These are phyloP conservation scores for Apis florea DNA, from an alignment of 1,140 invertebrate species.

Conservation along the genomic window DNA sequence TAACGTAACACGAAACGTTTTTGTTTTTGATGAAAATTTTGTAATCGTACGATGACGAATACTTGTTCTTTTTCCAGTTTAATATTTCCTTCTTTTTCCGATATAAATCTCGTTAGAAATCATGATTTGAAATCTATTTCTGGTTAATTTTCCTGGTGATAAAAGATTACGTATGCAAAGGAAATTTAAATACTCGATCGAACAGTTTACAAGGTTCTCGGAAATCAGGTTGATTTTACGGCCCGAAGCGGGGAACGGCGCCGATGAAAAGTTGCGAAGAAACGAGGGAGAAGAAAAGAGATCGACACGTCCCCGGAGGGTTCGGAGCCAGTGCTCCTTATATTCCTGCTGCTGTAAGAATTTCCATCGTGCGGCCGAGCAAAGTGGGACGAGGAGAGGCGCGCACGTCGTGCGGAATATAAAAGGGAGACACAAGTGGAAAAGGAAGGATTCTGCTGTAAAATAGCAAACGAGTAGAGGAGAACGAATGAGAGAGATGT, in stretches of 20 bases:
- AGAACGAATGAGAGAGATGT: conserved; percentile 30
- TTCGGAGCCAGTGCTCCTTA: conserved; percentile 38
- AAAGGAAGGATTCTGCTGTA: conserved; percentile 27
- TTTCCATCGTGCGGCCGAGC: conserved; percentile 39
- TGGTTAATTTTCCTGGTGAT: no score
- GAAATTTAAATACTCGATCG: not conserved
- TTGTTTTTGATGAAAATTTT: no score
- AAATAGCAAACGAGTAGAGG: conserved; percentile 38
- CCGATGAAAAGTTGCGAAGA: conserved; percentile 18
- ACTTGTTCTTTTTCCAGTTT: no score
- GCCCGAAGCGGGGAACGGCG: not conserved
- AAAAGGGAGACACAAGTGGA: conserved; percentile 19
- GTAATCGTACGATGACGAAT: no score
- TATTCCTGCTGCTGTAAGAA: conserved; percentile 27
- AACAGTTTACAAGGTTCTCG: not conserved
- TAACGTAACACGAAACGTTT: no score
- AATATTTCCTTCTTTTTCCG: no score
- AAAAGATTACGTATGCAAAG: not conserved
- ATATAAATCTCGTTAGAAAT: no score
- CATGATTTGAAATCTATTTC: no score
- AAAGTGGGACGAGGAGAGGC: conserved; percentile 39
- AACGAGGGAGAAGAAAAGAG: conserved; percentile 18
- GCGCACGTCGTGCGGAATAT: conserved; percentile 21
- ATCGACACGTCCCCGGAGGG: conserved; percentile 43
- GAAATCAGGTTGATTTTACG: not conserved